Evolutionary conservation across 2,113 vertebrate genomes (phyloP).

Genomic region (Rallus limicola): DNA sequence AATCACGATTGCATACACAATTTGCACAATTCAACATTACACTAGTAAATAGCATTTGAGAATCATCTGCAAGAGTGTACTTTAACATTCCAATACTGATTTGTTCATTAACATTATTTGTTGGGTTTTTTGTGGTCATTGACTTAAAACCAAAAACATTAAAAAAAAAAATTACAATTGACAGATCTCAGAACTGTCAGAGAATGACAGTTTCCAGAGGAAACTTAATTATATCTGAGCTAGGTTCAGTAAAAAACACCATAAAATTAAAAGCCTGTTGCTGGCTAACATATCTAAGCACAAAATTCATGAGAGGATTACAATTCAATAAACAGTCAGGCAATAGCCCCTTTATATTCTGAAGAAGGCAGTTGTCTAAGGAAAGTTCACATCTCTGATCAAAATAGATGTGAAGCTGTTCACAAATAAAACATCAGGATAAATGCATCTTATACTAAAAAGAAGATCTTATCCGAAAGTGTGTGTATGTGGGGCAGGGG

Average conservation of each 20-base stretch:
- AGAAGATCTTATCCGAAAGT: background rate
- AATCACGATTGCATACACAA: background rate
- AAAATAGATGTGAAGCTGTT: background rate
- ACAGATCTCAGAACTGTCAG: background rate
- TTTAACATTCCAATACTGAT: background rate
- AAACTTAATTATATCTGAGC: background rate
- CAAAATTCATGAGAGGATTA: background rate
- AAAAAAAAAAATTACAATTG: background rate
- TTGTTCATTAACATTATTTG: background rate
- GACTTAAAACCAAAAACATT: background rate
- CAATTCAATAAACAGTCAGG: background rate
- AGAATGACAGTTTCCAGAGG: background rate
- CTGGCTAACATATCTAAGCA: background rate
- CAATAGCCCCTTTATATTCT: background rate
- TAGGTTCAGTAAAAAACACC: background rate
- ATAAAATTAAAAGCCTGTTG: background rate
- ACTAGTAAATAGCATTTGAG: background rate
- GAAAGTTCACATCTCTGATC: background rate
- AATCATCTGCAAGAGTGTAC: background rate
- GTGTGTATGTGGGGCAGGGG: too few relatives aligned
- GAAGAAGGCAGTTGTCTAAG: background rate
- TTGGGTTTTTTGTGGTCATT: background rate
- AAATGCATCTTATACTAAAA: background rate
- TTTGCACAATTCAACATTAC: background rate
- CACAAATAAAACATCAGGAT: background rate